Evolutionary conservation across 2,888 invertebrate species (phyloP).

Genomic region (Strigamia transsilvanica): DNA sequence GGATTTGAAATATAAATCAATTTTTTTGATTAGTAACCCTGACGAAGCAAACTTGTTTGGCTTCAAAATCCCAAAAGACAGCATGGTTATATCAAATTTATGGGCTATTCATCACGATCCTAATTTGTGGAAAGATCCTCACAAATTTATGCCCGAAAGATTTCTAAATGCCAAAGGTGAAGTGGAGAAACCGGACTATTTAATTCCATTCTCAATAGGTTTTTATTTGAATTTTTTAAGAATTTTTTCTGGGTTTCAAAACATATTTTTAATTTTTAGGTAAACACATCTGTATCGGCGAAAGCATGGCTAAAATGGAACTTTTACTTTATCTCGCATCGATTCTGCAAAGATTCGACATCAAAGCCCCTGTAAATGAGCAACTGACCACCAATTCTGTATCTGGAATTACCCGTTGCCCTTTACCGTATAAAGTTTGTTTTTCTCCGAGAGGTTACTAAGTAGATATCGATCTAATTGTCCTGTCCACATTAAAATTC

Average conservation of each 20-base stretch:
- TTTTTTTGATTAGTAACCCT: not conserved
- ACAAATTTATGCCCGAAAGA: constrained; percentile 54
- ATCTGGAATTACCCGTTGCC: not conserved
- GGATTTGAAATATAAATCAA: not conserved
- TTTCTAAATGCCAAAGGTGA: constrained; percentile 54
- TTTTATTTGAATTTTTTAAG: not conserved
- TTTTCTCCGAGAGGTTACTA: not conserved
- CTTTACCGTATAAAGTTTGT: not conserved
- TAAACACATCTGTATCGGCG: constrained; percentile 53
- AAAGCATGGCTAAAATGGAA: constrained; percentile 49
- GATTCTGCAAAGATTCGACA: constrained; percentile 44
- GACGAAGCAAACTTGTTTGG: constrained; percentile 51
- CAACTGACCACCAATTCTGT: not conserved
- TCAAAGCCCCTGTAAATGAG: constrained; percentile 12
- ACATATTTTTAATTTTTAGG: not conserved
- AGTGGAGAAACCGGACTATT: constrained; percentile 52
- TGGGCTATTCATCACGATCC: constrained; percentile 52
- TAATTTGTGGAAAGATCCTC: constrained; percentile 52
- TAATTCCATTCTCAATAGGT: constrained; percentile 55
- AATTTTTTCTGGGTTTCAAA: too few relatives aligned
- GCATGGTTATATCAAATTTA: constrained; percentile 50
- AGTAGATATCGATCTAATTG: not conserved
- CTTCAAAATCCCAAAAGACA: constrained; percentile 53
- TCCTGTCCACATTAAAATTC: too few relatives aligned
- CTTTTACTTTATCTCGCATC: constrained; percentile 52